A percentile compares a stretch with the other conserved stretches of the same genome.
Evolutionary conservation across 2,888 invertebrate species (phyloP).

Genomic region (Protophormia terraenovae): DNA sequence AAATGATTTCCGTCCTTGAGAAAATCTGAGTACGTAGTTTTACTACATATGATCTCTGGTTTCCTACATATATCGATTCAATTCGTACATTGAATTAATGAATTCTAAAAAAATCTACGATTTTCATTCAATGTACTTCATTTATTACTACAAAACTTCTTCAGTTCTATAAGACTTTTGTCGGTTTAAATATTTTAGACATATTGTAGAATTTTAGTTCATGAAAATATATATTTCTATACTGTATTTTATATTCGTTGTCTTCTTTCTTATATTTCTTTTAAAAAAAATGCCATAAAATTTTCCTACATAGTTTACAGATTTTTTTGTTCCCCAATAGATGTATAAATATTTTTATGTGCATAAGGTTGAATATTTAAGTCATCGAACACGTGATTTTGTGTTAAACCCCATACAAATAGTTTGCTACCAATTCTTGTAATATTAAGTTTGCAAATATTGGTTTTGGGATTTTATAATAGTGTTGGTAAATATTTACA

Average conservation of each 20-base stretch:
- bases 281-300: neutral
- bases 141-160: too few relatives aligned
- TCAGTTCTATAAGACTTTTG: too few relatives aligned
- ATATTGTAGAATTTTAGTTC: too few relatives aligned
- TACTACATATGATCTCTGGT: too few relatives aligned
- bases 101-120: too few relatives aligned
- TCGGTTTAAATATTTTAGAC: too few relatives aligned
- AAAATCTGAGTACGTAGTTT: too few relatives aligned
- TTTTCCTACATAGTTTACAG: neutral
- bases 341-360: conserved; percentile 45
- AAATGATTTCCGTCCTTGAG: too few relatives aligned
- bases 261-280: neutral
- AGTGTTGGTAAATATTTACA: conserved; percentile 22
- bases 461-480: conserved; percentile 19
- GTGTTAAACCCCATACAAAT: conserved; percentile 43
- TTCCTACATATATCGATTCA: too few relatives aligned
- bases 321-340: neutral
- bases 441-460: conserved; percentile 38
- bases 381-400: conserved; percentile 59
- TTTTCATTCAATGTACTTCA: too few relatives aligned
- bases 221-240: too few relatives aligned
- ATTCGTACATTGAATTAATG: too few relatives aligned
- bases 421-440: conserved; percentile 28
- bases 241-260: neutral
- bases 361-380: conserved; percentile 54